Evolutionary conservation across 2,888 invertebrate species (phyloP).

Genomic region (Lasioglossum malachurum): DNA sequence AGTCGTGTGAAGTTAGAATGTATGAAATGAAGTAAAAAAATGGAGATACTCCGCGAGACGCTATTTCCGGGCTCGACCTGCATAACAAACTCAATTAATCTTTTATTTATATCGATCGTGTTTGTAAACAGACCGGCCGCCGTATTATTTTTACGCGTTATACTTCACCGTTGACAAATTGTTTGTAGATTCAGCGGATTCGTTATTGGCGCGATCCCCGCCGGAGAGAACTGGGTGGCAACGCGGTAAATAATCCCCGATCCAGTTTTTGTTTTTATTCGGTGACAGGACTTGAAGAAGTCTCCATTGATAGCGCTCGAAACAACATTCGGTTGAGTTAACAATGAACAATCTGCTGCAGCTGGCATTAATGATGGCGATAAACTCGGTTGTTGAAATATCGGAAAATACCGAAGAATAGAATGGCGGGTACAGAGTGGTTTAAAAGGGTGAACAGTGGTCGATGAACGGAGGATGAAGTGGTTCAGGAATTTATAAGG

Average conservation of each 20-base stretch:
- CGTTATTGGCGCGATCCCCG: background rate
- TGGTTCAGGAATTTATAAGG: background rate
- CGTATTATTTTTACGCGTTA: slow-evolving; percentile 32
- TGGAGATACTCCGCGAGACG: background rate
- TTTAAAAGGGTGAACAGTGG: background rate
- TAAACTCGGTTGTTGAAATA: no score
- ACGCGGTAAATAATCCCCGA: slow-evolving; percentile 2
- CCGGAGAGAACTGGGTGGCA: background rate
- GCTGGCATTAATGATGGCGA: background rate
- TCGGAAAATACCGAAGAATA: no score
- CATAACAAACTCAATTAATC: slow-evolving; percentile 14
- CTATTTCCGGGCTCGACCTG: background rate
- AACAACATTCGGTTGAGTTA: background rate
- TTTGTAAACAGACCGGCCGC: slow-evolving; percentile 50
- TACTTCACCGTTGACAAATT: slow-evolving; percentile 2
- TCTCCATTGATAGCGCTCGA: background rate
- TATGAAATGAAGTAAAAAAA: background rate
- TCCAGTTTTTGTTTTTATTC: background rate
- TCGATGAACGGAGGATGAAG: background rate
- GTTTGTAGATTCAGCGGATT: background rate
- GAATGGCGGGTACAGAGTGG: no score
- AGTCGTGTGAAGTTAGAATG: background rate
- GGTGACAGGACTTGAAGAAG: background rate
- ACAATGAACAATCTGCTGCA: background rate
- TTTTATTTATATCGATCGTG: slow-evolving; percentile 40